Evolutionary conservation across 1,140 invertebrate species (phyloP), one percentile per base, ranked within the genome.

Genomic region (Temnothorax longispinosus): DNA sequence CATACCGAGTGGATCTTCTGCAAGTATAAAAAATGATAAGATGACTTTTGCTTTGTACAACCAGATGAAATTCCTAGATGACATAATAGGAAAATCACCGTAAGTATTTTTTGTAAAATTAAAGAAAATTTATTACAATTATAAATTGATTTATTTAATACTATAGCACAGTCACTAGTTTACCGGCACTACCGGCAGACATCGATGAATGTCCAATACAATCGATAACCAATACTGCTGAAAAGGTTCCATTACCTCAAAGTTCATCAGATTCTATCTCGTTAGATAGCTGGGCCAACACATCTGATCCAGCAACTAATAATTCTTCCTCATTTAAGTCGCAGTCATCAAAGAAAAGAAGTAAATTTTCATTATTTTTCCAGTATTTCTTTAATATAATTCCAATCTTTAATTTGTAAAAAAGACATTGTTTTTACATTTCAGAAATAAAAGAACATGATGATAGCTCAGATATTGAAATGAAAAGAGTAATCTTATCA

Each of bases 1-100:
- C n/a, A n/a, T 69, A n/a, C 65, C 65, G n/a, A 69, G 65, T 69
- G 65, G 65, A 5, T 69, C 65, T 69, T 27, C 38, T 69, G 65
- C 10, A 38, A 7, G 18, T 69, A n/a, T 44, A 69, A 11, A 69
- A 69, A 44, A 67, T 41, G 8, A 69, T 27, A 27, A 27, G 27
- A 27, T 27, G 27, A 27, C 38, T 65, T 65, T 65, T 65, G 18
- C 35, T n/a, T 65, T 41, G 5, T 41, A 44, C 38, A 65, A 44
- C 38, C n/a, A 69, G n/a, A 69, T 69, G 38, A 69, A 69, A 69
- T 69, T 69, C n/a, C n/a, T 69, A 8, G 38, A 69, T 47, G 65
- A 69, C 65, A 0, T 69, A 69, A 69, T 15, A 69, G 65, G 5
- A 69, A 69, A 69, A n/a, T 69, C 38, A 38, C n/a, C 38, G 38